Evolutionary conservation across 2,888 invertebrate genomes (phyloP), one percentile per base, ranked within the genome.

Genomic region (Leptinotarsa haldemani): DNA sequence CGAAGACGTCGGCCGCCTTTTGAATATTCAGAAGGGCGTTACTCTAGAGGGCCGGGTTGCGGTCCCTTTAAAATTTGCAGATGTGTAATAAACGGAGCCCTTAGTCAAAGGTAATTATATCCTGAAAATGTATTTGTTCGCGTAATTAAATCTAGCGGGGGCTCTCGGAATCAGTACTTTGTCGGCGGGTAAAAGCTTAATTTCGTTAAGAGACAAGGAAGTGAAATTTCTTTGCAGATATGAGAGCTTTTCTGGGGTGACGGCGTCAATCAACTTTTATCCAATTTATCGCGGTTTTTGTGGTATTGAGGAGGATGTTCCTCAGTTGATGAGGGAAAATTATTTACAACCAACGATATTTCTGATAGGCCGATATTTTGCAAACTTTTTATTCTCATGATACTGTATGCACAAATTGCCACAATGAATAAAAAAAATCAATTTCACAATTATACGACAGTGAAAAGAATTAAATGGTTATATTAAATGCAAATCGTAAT

Each of bases 61-160:
- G 77, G 78, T 71, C 74, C 71, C 78, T 78, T 75, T 77, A 70
- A 76, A 78, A 75, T 74, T 71, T 75, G 76, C 78, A 78, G 75
- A 78, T 78, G 77, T 75, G 74, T 78, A 75, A 77, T 77, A 78
- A 78, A 78, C 75, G 77, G 70, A 65, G 63, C 74, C 68, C 65
- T 73, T 69, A 77, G 71, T 74, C 70, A 72, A 75, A 52, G 74
- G 71, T 76, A 71, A 77, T 76, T 75, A 76, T 75, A 75, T 74
- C 77, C 72, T 50, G 58, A 71, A 74, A 71, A 74, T 77, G 69
- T 76, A 74, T 77, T 77, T 77, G 75, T 74, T 63, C 69, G 69
- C 73, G 69, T 75, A 76, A 77, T 77, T 74, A 77, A 71, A 74
- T 68, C 68, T 61, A 30, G 61, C 40, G 61, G 61, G 9, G 18